Conservation (phyloP, 1,140 invertebrate species). For the Armadillidium nasatum region DNA sequence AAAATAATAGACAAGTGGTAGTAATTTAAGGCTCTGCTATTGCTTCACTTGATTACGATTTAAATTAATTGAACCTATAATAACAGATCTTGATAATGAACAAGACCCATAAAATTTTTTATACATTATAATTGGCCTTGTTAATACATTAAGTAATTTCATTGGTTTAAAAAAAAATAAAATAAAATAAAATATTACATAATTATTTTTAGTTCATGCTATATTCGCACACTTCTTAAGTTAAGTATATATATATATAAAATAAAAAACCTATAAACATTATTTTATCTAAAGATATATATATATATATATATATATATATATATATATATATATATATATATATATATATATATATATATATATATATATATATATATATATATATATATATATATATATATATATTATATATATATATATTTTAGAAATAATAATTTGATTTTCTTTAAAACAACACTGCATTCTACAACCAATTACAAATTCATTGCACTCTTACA, state of each 20-base stretch:
- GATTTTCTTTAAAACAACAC: too few species aligned
- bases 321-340: neutral
- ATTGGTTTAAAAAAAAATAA: neutral
- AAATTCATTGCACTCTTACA: too few species aligned
- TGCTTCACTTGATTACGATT: too few species aligned
- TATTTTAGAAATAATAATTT: neutral
- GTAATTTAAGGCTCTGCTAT: too few species aligned
- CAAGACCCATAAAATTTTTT: too few species aligned
- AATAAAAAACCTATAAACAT: neutral
- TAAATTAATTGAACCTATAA: too few species aligned
- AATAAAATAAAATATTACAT: neutral
- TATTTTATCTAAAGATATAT: neutral
- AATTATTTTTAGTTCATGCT: too few species aligned
- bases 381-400: constrained; percentile 23
- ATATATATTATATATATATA: constrained; percentile 25
- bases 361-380: neutral
- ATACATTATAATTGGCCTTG: too few species aligned
- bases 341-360: constrained; percentile 12
- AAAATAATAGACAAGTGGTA: too few species aligned
- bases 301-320: constrained; percentile 6
- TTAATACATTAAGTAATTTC: too few species aligned
- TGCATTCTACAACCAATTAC: too few species aligned
- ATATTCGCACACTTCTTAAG: neutral
- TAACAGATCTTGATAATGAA: too few species aligned
- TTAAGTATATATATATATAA: neutral